Conservation (phyloP, 37 sponge, comb jelly and placozoan genomes). For the Corticium candelabrum region DNA sequence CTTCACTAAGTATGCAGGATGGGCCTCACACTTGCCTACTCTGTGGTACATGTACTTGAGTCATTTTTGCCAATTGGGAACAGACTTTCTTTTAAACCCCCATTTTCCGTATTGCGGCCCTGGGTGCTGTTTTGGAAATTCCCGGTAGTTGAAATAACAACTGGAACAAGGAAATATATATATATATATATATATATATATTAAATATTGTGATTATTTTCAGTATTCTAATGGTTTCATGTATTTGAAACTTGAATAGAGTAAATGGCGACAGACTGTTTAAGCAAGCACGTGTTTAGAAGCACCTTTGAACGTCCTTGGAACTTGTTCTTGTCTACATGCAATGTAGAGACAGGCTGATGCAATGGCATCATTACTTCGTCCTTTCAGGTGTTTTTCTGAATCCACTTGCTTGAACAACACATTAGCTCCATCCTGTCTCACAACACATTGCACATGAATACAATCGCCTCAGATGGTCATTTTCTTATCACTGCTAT, state of each 20-base stretch:
- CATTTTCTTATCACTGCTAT: background rate
- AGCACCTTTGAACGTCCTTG: conserved; percentile 85
- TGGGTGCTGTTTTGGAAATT: too few relatives aligned
- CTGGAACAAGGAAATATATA: background rate
- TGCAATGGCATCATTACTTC: conserved; percentile 89
- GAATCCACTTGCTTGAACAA: conserved; percentile 86
- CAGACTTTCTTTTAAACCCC: too few relatives aligned
- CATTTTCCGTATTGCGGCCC: too few relatives aligned
- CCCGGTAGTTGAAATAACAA: too few relatives aligned
- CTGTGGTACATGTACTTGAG: too few relatives aligned
- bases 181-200: background rate
- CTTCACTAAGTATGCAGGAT: too few relatives aligned
- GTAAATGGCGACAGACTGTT: background rate
- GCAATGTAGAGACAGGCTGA: conserved; percentile 96
- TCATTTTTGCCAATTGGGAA: too few relatives aligned
- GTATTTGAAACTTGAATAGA: background rate
- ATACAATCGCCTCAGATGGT: background rate
- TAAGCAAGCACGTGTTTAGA: background rate
- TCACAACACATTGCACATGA: background rate
- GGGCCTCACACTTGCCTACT: too few relatives aligned
- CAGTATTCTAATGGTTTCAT: background rate
- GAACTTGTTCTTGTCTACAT: conserved; percentile 82
- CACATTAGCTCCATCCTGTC: conserved; percentile 73
- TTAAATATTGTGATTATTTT: background rate
- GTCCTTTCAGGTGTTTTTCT: conserved; percentile 75